These are phyloP conservation scores for Protomyctophum bolini DNA, from an alignment of 2,113 vertebrate species.

Conservation along the genomic window DNA sequence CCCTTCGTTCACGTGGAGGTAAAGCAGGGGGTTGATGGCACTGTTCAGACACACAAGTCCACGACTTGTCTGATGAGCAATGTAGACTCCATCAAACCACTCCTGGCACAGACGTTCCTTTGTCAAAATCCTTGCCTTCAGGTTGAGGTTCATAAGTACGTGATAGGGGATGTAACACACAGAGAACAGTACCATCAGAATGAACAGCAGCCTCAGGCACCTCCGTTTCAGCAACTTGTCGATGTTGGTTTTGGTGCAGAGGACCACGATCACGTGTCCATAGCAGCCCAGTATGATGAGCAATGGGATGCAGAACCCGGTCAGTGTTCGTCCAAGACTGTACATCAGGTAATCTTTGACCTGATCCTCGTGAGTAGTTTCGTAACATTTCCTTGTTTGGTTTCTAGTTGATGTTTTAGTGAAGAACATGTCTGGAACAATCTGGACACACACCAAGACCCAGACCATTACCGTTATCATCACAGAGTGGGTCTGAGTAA, in stretches of 20 bases:
- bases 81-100: slow-evolving; percentile 65
- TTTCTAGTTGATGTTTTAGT: slow-evolving; percentile 30
- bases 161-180: slow-evolving; percentile 84
- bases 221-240: slow-evolving; percentile 67
- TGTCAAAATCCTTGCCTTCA: slow-evolving; percentile 68
- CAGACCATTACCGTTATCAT: slow-evolving; percentile 69
- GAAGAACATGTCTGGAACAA: slow-evolving; percentile 75
- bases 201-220: slow-evolving; percentile 74
- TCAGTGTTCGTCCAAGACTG: slow-evolving; percentile 65
- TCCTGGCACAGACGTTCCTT: slow-evolving; percentile 32
- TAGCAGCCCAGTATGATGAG: slow-evolving; percentile 81
- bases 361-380: slow-evolving; percentile 41
- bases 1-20: slow-evolving; percentile 67
- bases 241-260: slow-evolving; percentile 59
- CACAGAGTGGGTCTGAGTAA: slow-evolving; percentile 30
- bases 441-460: slow-evolving; percentile 72
- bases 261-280: slow-evolving; percentile 72
- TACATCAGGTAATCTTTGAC: slow-evolving; percentile 72
- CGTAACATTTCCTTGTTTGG: slow-evolving; percentile 36
- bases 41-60: slow-evolving; percentile 83
- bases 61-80: slow-evolving; percentile 78
- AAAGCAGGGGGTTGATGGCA: slow-evolving; percentile 83
- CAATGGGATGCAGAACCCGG: slow-evolving; percentile 78
- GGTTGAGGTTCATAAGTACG: slow-evolving; percentile 80
- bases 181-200: slow-evolving; percentile 80